These are phyloP conservation scores for Ptilodon capucinus DNA, from an alignment of 2,888 invertebrate genomes.

Conservation along the genomic window DNA sequence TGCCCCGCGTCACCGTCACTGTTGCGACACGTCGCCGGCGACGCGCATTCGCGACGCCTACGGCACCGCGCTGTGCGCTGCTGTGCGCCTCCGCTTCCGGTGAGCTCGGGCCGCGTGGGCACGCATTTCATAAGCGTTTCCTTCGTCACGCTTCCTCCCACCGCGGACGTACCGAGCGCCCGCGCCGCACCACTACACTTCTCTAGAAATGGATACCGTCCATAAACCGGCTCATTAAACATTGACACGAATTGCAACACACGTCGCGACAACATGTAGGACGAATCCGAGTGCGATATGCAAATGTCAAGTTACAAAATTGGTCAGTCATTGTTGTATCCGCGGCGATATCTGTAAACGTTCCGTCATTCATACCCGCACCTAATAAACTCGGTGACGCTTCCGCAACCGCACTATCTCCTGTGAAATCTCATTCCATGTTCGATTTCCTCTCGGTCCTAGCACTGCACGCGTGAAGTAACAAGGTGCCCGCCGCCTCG, in stretches of 20 bases:
- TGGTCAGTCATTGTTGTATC: conserved; percentile 54
- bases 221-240: conserved; percentile 39
- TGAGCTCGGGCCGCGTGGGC: conserved; percentile 57
- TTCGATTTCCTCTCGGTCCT: conserved; percentile 42
- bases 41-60: conserved; percentile 56
- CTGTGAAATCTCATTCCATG: conserved; percentile 39
- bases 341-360: conserved; percentile 41
- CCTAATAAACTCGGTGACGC: conserved; percentile 35
- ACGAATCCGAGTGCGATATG: conserved; percentile 49
- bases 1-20: conserved; percentile 7
- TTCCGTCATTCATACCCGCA: conserved; percentile 48
- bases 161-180: conserved; percentile 38
- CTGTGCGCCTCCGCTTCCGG: conserved; percentile 71
- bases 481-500: conserved; percentile 35
- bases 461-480: conserved; percentile 15
- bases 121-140: conserved; percentile 71
- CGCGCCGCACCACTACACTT: conserved; percentile 20
- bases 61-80: conserved; percentile 36
- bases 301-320: conserved; percentile 54
- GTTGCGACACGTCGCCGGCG: conserved; percentile 32
- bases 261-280: conserved; percentile 47
- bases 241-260: conserved; percentile 41
- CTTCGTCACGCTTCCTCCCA: conserved; percentile 66
- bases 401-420: conserved; percentile 48
- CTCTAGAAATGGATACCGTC: conserved; percentile 35